Conservation (phyloP, 1,140 invertebrate genomes). For the Bombus impatiens region DNA sequence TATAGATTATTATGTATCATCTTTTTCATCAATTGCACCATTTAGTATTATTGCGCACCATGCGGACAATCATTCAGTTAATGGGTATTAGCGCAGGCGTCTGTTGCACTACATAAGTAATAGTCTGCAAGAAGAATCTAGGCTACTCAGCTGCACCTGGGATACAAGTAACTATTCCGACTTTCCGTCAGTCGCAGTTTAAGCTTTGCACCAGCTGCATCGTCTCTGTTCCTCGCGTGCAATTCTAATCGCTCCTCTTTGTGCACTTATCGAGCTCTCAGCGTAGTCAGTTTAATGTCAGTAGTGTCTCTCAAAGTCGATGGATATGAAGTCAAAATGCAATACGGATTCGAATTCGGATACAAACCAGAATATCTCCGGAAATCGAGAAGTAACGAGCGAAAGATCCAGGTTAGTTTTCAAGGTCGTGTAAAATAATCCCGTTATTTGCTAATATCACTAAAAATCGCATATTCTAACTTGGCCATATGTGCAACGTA, state of each 20-base stretch:
- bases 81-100: constrained; percentile 65
- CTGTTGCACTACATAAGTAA: constrained; percentile 40
- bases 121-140: constrained; percentile 64
- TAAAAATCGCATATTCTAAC: neutral
- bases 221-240: neutral
- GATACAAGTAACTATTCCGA: constrained; percentile 52
- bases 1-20: too few species aligned
- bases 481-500: neutral
- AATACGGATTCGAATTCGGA: neutral
- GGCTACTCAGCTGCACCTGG: constrained; percentile 67
- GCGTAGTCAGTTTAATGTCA: neutral
- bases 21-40: neutral
- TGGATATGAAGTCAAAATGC: neutral
- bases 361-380: neutral
- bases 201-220: constrained; percentile 12
- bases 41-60: constrained; percentile 35
- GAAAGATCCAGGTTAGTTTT: constrained; percentile 8
- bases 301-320: neutral
- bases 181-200: constrained; percentile 50
- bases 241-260: neutral
- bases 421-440: too few species aligned
- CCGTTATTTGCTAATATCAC: neutral
- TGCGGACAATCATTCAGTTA: constrained; percentile 55
- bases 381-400: neutral
- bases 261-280: neutral